phyloP scores from a whole-genome alignment of 2,888 invertebrate genomes.

The Melieria picta region DNA sequence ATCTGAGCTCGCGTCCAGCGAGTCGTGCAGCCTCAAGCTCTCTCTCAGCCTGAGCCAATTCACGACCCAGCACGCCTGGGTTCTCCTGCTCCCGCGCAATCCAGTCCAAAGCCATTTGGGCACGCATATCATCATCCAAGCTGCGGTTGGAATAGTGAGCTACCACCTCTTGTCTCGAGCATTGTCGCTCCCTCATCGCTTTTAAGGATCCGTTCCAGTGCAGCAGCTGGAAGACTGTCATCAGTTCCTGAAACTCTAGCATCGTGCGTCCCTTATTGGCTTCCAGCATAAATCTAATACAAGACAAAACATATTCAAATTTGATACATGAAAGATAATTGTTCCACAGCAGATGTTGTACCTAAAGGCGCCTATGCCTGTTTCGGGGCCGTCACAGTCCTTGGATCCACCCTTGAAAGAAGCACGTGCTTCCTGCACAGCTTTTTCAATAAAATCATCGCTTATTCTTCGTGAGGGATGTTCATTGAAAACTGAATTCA shows the following conservation, averaged over 20 bases:
- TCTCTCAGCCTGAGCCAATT: conserved; percentile 84
- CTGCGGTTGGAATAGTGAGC: conserved; percentile 93
- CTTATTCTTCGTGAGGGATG: conserved; percentile 92
- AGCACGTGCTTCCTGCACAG: conserved; percentile 89
- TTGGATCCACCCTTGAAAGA: conserved; percentile 78
- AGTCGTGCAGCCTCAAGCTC: conserved; percentile 87
- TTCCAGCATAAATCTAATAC: conserved; percentile 75
- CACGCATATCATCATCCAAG: conserved; percentile 94
- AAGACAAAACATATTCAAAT: conserved; percentile 2
- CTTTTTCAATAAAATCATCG: conserved; percentile 93
- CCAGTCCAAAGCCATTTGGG: conserved; percentile 96
- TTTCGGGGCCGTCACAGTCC: conserved; percentile 75
- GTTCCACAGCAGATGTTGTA: conserved; percentile 46
- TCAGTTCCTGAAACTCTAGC: conserved; percentile 95
- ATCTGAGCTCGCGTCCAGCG: conserved; percentile 89
- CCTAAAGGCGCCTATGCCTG: conserved; percentile 78
- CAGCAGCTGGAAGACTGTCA: conserved; percentile 96
- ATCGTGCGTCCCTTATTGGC: conserved; percentile 91
- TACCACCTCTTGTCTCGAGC: conserved; percentile 91
- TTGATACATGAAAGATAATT: not conserved
- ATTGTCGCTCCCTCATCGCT: conserved; percentile 94
- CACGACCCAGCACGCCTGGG: conserved; percentile 80
- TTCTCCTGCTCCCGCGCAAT: conserved; percentile 83
- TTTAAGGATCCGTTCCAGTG: conserved; percentile 98
- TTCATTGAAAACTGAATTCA: conserved; percentile 97